Evolutionary conservation across 1,140 invertebrate genomes (phyloP).

Genomic region (Magallana ariakensis): DNA sequence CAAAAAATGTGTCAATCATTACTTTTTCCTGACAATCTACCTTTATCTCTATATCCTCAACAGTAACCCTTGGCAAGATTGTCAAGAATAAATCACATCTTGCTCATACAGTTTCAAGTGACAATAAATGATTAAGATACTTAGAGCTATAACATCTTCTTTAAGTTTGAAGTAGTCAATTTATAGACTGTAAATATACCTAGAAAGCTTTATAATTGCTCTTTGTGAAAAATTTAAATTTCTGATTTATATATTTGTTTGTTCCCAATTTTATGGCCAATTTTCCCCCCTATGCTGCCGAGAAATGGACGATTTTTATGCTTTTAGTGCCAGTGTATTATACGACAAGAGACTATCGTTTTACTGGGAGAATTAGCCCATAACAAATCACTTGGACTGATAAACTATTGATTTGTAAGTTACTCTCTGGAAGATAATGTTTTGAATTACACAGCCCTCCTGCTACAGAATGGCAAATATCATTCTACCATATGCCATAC

Average conservation of each 20-base stretch:
- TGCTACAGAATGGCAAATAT: constrained; percentile 19
- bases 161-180: constrained; percentile 28
- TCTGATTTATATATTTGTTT: constrained; percentile 26
- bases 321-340: not conserved
- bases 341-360: constrained; percentile 18
- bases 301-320: constrained; percentile 13
- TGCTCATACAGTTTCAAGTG: constrained; percentile 19
- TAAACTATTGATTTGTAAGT: constrained; percentile 37
- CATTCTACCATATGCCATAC: constrained; percentile 9
- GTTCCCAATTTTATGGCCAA: constrained; percentile 21
- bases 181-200: constrained; percentile 35
- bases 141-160: not conserved
- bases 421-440: constrained; percentile 19
- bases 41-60: not conserved
- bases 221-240: constrained; percentile 30
- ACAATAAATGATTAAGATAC: constrained; percentile 28
- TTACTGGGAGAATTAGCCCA: constrained; percentile 28
- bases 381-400: constrained; percentile 34
- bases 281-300: not conserved
- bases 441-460: constrained; percentile 1
- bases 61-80: not conserved
- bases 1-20: constrained; percentile 25
- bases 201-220: constrained; percentile 22
- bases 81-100: constrained; percentile 7
- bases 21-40: not conserved